phyloP scores from a whole-genome alignment of 1,140 invertebrate genomes.

The Arctopsyche grandis region DNA sequence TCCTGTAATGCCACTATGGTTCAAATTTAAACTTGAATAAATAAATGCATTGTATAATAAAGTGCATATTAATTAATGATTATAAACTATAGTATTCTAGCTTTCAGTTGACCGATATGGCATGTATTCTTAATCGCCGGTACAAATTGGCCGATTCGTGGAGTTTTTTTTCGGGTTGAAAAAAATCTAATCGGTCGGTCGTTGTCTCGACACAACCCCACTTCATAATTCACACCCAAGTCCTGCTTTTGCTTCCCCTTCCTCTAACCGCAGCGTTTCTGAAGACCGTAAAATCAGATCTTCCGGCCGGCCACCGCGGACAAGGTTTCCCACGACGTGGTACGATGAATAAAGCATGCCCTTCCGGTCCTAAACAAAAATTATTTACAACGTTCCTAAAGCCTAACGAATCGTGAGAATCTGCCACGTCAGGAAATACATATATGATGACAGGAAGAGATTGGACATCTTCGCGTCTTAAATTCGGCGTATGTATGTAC shows the following conservation, averaged over 20 bases:
- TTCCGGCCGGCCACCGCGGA: constrained; percentile 21
- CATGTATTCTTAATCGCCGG: too few species aligned
- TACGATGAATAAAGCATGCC: background rate
- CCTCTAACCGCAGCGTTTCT: background rate
- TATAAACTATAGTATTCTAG: too few species aligned
- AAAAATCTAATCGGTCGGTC: constrained; percentile 3
- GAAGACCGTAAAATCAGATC: constrained; percentile 30
- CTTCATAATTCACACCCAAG: background rate
- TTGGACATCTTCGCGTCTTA: too few species aligned
- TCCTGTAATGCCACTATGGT: too few species aligned
- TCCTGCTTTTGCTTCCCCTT: too few species aligned
- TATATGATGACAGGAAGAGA: too few species aligned
- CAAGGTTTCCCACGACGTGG: background rate
- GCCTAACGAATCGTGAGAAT: background rate
- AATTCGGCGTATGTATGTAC: too few species aligned
- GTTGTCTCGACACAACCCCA: background rate
- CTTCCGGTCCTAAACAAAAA: background rate
- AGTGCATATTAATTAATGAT: too few species aligned
- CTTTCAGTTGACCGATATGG: too few species aligned
- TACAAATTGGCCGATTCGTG: background rate
- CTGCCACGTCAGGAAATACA: background rate
- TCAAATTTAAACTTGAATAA: too few species aligned
- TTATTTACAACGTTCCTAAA: background rate
- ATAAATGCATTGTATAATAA: too few species aligned
- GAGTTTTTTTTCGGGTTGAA: background rate